Evolutionary conservation across 2,797 vertebrate genomes (phyloP).

Genomic region (Rhynchonycteris naso): DNA sequence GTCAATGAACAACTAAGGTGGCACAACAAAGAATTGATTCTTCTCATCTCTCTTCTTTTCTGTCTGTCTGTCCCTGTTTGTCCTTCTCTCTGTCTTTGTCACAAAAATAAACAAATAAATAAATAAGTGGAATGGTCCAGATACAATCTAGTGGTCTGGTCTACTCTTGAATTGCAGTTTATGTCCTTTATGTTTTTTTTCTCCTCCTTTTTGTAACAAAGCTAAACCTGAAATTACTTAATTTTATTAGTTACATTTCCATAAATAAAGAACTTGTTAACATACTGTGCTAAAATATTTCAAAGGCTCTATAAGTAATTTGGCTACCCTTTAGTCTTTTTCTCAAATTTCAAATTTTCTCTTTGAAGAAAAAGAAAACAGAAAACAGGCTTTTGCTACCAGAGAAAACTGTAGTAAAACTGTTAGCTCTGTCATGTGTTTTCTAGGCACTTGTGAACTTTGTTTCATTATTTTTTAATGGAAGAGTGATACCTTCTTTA

Average conservation of each 20-base stretch:
- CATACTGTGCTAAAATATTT: background rate
- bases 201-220: background rate
- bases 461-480: background rate
- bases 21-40: no score
- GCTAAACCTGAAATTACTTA: background rate
- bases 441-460: background rate
- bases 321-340: no score
- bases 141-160: background rate
- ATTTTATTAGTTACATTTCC: background rate
- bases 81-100: no score
- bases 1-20: no score
- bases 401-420: background rate
- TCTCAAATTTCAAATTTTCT: background rate
- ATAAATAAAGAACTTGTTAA: background rate
- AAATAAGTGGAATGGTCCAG: no score
- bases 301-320: background rate
- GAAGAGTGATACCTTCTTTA: no score
- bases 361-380: background rate
- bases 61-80: no score
- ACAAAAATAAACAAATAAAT: no score
- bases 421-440: background rate
- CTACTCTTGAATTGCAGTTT: background rate
- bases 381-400: background rate
- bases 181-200: background rate
- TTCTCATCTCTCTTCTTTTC: no score